These are phyloP conservation scores for Lucilia cuprina DNA, from an alignment of 1,140 invertebrate species.

Conservation along the genomic window DNA sequence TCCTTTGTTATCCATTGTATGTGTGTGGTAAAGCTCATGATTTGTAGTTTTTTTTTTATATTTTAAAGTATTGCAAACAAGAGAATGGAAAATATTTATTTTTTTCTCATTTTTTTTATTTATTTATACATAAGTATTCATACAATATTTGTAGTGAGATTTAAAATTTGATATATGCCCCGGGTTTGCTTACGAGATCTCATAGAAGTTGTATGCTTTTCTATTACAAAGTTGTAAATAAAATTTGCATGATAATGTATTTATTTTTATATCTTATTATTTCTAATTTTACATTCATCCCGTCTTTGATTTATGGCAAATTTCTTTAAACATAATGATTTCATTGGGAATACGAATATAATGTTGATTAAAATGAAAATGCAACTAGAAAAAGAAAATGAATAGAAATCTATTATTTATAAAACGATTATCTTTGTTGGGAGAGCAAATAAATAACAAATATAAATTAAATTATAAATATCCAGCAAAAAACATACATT, in stretches of 20 bases:
- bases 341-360: neutral
- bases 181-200: too few relatives aligned
- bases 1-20: neutral
- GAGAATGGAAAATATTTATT: neutral
- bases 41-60: constrained; percentile 22
- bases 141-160: constrained; percentile 26
- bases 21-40: constrained; percentile 22
- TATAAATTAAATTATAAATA: too few relatives aligned
- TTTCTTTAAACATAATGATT: constrained; percentile 17
- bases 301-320: constrained; percentile 18
- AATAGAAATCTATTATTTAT: neutral
- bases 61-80: neutral
- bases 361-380: neutral
- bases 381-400: neutral
- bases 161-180: constrained; percentile 27
- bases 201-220: neutral
- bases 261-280: neutral
- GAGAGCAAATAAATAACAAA: neutral
- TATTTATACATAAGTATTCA: neutral
- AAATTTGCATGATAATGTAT: constrained; percentile 37
- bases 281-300: neutral
- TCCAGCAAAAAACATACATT: too few relatives aligned
- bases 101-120: too few relatives aligned
- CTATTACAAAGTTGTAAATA: constrained; percentile 35
- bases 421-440: neutral